Evolutionary conservation across 2,797 vertebrate genomes (phyloP).

Genomic region (Pangasius larnaudii): DNA sequence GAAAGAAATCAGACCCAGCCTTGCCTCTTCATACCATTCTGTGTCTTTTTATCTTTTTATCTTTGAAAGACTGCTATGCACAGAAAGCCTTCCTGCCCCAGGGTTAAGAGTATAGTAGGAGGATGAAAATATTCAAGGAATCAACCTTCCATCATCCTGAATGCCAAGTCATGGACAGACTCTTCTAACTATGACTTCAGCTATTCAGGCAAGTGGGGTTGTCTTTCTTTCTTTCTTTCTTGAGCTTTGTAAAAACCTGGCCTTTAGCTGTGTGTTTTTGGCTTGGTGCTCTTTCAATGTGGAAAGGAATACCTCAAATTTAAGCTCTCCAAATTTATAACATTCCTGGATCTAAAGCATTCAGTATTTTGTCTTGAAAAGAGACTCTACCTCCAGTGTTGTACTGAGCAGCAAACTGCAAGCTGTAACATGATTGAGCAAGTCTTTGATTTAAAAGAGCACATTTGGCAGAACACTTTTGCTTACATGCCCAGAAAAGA

Average conservation of each 20-base stretch:
- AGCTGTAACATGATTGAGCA: slow-evolving; percentile 17
- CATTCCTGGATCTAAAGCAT: background rate
- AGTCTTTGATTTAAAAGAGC: slow-evolving; percentile 15
- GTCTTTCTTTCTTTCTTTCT: background rate
- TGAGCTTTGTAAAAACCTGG: background rate
- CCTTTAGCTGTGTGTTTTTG: background rate
- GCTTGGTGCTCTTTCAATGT: background rate
- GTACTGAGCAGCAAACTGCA: background rate
- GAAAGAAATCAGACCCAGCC: background rate
- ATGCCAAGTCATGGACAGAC: slow-evolving; percentile 60
- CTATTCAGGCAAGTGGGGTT: slow-evolving; percentile 56
- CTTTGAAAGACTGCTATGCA: slow-evolving; percentile 40
- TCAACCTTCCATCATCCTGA: slow-evolving; percentile 63
- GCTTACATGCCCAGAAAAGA: background rate
- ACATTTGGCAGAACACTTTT: slow-evolving; percentile 19
- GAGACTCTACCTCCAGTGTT: background rate
- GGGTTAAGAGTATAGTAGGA: slow-evolving; percentile 72
- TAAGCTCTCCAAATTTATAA: background rate
- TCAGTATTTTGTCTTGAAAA: background rate
- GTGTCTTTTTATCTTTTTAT: background rate
- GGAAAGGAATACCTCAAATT: background rate
- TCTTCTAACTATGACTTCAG: slow-evolving; percentile 61
- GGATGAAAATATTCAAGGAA: slow-evolving; percentile 55
- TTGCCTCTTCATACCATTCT: background rate
- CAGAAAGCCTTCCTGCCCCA: slow-evolving; percentile 61